Evolutionary conservation across 2,113 vertebrate genomes (phyloP).

Genomic region (Arvicanthis niloticus): DNA sequence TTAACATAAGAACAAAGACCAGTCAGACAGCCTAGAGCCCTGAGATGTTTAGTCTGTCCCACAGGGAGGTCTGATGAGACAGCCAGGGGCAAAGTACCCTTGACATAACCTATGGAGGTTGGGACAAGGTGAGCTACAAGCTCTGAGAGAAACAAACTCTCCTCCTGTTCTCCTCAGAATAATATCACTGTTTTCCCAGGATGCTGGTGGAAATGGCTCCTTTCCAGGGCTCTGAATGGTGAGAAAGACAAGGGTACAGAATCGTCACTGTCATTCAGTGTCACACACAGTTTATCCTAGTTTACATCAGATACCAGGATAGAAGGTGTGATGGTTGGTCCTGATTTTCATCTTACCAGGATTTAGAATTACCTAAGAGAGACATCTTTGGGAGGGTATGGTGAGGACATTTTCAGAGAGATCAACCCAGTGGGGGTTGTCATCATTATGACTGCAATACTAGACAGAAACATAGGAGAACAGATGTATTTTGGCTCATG

Average conservation of each 20-base stretch:
- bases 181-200: not conserved
- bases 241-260: not conserved
- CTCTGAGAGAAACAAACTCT: not conserved
- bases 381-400: no score
- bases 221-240: not conserved
- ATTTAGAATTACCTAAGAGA: not conserved
- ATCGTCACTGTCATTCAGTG: no score
- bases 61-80: not conserved
- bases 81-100: not conserved
- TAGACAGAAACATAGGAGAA: not conserved
- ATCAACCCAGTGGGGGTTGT: not conserved
- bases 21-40: not conserved
- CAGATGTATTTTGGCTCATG: not conserved
- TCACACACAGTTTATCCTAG: not conserved
- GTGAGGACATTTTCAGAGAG: not conserved
- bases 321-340: not conserved
- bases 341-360: not conserved
- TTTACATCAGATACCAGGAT: not conserved
- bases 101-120: not conserved
- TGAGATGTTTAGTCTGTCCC: not conserved
- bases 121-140: not conserved
- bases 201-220: no score
- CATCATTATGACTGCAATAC: no score
- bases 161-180: not conserved
- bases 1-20: slow-evolving; percentile 19